Percentiles rank a stretch among this genome's conserved stretches.
These are phyloP conservation scores for Cyclophora albipunctata DNA, from an alignment of 2,888 invertebrate genomes.

Conservation along the genomic window DNA sequence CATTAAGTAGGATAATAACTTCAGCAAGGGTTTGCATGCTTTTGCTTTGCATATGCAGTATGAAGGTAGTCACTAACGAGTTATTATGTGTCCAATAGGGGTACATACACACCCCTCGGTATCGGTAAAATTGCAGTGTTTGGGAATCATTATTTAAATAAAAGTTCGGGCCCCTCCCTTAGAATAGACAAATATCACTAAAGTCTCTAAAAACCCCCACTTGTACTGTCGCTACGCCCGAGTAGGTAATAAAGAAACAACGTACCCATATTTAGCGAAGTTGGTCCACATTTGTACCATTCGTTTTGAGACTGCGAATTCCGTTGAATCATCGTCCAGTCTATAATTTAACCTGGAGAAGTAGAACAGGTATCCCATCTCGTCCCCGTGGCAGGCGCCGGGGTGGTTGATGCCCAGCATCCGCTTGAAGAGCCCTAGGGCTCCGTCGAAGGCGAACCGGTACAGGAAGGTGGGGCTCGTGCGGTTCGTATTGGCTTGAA, in stretches of 20 bases:
- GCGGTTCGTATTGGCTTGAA: conserved; percentile 49
- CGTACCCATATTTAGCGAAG: conserved; percentile 78
- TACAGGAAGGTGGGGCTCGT: conserved; percentile 76
- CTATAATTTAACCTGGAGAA: conserved; percentile 78
- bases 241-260: background rate
- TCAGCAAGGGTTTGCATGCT: no score
- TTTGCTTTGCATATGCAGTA: no score
- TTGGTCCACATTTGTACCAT: conserved; percentile 80
- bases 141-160: no score
- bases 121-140: no score
- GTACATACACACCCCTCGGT: no score
- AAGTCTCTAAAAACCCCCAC: no score
- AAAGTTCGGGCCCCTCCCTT: no score
- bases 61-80: no score
- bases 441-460: conserved; percentile 78
- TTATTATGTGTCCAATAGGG: no score
- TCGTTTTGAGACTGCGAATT: conserved; percentile 72
- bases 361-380: conserved; percentile 79
- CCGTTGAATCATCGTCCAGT: conserved; percentile 74
- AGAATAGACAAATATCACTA: no score
- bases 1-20: no score
- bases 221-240: no score
- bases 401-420: conserved; percentile 76
- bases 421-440: conserved; percentile 77
- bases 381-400: conserved; percentile 78